These are phyloP conservation scores for Pogonus chalceus DNA, from an alignment of 1,140 invertebrate genomes.

Conservation along the genomic window DNA sequence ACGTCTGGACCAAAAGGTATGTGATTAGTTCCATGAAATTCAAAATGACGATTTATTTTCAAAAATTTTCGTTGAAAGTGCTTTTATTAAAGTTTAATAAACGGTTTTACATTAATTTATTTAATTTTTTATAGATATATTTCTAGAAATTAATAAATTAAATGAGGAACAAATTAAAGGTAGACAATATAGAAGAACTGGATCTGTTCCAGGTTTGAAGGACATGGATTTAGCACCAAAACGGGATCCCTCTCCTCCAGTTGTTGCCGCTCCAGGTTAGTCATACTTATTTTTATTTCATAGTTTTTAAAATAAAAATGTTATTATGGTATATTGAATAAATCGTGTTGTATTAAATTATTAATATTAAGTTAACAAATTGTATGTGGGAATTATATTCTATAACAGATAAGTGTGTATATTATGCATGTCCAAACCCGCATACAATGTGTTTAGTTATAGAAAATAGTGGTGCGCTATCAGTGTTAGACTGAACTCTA, in stretches of 20 bases:
- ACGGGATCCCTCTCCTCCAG: slow-evolving; percentile 29
- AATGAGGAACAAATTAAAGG: slow-evolving; percentile 43
- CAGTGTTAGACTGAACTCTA: too few relatives aligned
- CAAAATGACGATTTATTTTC: neutral
- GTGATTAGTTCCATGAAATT: neutral
- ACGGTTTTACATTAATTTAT: too few relatives aligned
- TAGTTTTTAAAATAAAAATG: neutral
- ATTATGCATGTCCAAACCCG: too few relatives aligned
- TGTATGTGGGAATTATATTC: too few relatives aligned
- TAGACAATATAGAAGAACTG: slow-evolving; percentile 41
- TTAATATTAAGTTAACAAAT: too few relatives aligned
- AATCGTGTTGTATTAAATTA: too few relatives aligned
- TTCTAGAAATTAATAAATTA: slow-evolving; percentile 28
- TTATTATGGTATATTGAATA: too few relatives aligned
- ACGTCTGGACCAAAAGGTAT: slow-evolving; percentile 23
- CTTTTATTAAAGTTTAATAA: too few relatives aligned
- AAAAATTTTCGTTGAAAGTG: too few relatives aligned
- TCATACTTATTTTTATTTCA: neutral
- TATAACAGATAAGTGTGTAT: too few relatives aligned
- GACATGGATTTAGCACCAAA: slow-evolving; percentile 3
- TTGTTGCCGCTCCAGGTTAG: slow-evolving; percentile 21
- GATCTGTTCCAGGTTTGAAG: slow-evolving; percentile 3
- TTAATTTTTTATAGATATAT: slow-evolving; percentile 19
- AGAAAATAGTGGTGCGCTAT: too few relatives aligned
- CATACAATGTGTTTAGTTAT: too few relatives aligned